phyloP scores from a whole-genome alignment of 1,140 invertebrate species.

The Procambarus clarkii region DNA sequence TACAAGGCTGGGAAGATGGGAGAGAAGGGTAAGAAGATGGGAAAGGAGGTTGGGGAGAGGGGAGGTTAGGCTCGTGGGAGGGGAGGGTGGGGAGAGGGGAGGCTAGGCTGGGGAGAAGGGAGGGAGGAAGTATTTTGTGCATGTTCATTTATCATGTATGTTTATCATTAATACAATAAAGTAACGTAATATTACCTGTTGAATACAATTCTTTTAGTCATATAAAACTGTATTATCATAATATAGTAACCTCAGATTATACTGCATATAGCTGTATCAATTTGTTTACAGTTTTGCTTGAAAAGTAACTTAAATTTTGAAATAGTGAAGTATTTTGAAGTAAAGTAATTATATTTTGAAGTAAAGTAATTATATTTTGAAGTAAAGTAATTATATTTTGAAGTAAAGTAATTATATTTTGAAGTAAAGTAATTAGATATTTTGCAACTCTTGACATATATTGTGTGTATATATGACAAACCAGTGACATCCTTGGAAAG shows the following conservation, averaged over 20 bases:
- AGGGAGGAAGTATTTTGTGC: neutral
- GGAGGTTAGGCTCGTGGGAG: neutral
- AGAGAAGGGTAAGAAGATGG: neutral
- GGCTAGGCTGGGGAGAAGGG: neutral
- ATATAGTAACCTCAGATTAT: no score
- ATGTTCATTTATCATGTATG: neutral
- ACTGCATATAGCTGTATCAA: no score
- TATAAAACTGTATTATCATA: no score
- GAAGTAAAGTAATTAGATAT: neutral
- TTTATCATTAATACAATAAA: neutral
- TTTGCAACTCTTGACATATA: conserved; percentile 19
- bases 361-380: neutral
- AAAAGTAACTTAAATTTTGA: no score
- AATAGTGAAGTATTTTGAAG: neutral
- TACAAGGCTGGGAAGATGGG: neutral
- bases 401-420: neutral
- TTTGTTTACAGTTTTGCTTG: no score
- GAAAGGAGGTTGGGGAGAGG: neutral
- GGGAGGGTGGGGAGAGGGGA: neutral
- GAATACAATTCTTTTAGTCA: no score
- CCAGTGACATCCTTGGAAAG: conserved; percentile 60
- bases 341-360: no score
- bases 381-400: no score
- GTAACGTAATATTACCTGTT: no score
- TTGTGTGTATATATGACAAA: conserved; percentile 25